Percentiles rank a stretch among this genome's conserved stretches.
Evolutionary conservation across 2,888 invertebrate species (phyloP).

Genomic region (Cephalotes varians): DNA sequence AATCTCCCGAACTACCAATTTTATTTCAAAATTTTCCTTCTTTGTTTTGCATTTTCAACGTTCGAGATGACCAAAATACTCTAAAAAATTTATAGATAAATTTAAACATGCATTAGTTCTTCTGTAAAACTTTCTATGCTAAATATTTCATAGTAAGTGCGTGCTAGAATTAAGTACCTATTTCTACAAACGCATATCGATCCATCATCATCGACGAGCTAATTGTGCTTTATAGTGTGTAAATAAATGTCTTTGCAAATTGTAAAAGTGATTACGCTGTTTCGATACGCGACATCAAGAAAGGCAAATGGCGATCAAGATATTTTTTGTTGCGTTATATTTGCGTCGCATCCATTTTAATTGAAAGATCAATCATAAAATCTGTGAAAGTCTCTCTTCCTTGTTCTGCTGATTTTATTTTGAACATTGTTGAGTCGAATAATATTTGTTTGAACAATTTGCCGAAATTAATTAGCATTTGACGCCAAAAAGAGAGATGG

Average conservation of each 20-base stretch:
- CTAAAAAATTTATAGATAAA: background rate
- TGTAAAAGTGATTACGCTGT: slow-evolving; percentile 33
- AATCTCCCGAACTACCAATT: background rate
- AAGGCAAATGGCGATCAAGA: background rate
- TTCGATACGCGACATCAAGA: slow-evolving; percentile 3
- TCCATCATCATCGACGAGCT: background rate
- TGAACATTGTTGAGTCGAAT: no score
- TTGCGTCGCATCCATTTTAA: background rate
- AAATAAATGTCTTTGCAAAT: slow-evolving; percentile 61
- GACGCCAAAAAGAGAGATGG: no score
- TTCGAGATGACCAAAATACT: background rate
- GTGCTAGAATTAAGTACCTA: slow-evolving; percentile 6
- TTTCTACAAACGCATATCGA: slow-evolving; percentile 5
- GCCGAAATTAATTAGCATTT: no score
- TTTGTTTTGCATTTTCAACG: background rate
- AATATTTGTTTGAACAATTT: no score
- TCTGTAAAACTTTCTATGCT: background rate
- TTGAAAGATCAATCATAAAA: background rate
- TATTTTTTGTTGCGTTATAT: slow-evolving; percentile 1
- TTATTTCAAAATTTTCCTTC: background rate
- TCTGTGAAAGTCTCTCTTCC: background rate
- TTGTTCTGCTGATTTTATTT: background rate
- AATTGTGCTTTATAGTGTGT: slow-evolving; percentile 48
- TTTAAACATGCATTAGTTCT: background rate
- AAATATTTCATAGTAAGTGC: slow-evolving; percentile 15